These are phyloP conservation scores for Portunus trituberculatus DNA, from an alignment of 1,140 invertebrate genomes.

Conservation along the genomic window DNA sequence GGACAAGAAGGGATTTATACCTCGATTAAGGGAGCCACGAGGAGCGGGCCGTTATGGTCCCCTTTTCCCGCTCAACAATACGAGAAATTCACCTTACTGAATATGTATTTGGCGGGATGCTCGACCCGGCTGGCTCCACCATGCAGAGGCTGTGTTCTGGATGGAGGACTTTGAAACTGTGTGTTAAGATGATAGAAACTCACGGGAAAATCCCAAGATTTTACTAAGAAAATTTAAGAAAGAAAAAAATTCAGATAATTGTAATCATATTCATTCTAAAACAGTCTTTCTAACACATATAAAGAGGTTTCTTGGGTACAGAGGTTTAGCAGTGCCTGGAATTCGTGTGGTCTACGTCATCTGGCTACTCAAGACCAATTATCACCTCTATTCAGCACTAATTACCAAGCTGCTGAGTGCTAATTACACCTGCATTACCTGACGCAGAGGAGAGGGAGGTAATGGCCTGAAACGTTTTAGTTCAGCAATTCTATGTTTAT, in stretches of 20 bases:
- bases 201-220: no score
- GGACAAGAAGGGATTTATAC: constrained; percentile 41
- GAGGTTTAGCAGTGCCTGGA: neutral
- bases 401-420: constrained; percentile 25
- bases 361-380: constrained; percentile 9
- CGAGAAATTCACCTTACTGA: constrained; percentile 14
- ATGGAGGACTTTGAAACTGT: no score
- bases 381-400: constrained; percentile 30
- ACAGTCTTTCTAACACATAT: neutral
- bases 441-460: neutral
- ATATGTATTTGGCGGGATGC: neutral
- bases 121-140: neutral
- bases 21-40: constrained; percentile 53
- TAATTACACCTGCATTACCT: constrained; percentile 38
- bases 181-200: no score
- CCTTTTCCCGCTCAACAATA: constrained; percentile 36
- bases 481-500: neutral
- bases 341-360: neutral
- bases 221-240: neutral
- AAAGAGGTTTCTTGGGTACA: neutral
- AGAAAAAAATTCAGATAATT: neutral
- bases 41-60: constrained; percentile 30
- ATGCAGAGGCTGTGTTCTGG: no score
- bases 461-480: neutral
- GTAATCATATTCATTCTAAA: neutral